Percentiles rank a stretch among this genome's conserved stretches.
These are phyloP conservation scores for Lordiphosa mommai DNA, from an alignment of 1,140 invertebrate species.

Conservation along the genomic window DNA sequence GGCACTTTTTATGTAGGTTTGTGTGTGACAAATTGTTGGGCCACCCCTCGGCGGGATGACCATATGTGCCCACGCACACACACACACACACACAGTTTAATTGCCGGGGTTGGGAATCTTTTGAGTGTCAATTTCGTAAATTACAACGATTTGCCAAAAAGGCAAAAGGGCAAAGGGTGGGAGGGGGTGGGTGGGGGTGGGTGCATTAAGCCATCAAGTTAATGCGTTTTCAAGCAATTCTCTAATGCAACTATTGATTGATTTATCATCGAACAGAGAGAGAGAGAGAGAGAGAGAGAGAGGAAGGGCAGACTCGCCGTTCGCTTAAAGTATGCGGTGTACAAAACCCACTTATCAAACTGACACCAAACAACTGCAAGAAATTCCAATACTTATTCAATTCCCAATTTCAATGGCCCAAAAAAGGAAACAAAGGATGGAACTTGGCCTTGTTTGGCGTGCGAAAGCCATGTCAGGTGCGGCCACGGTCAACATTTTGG, in stretches of 20 bases:
- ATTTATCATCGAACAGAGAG: no score
- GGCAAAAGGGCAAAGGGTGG: constrained; percentile 13
- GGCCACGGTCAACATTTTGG: constrained; percentile 8
- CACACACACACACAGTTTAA: constrained; percentile 29
- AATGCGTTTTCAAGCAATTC: constrained; percentile 66
- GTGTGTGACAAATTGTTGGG: constrained; percentile 66
- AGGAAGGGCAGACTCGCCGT: no score
- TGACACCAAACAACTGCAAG: constrained; percentile 55
- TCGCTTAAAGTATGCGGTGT: neutral
- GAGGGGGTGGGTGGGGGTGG: neutral
- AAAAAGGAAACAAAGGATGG: neutral
- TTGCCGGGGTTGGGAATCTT: constrained; percentile 53
- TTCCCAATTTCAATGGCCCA: constrained; percentile 32
- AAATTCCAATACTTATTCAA: constrained; percentile 39
- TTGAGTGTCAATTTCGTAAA: constrained; percentile 77
- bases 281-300: no score
- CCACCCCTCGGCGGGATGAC: constrained; percentile 11
- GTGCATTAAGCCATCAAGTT: constrained; percentile 60
- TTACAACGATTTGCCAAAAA: constrained; percentile 71
- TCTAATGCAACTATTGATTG: constrained; percentile 41
- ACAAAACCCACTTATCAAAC: constrained; percentile 38
- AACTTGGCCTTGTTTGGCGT: constrained; percentile 21
- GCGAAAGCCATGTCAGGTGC: constrained; percentile 47
- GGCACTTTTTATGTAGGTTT: constrained; percentile 66
- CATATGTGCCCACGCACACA: constrained; percentile 29